Conservation (phyloP, 2,797 vertebrate species). For the Leptatherina wallacei region DNA sequence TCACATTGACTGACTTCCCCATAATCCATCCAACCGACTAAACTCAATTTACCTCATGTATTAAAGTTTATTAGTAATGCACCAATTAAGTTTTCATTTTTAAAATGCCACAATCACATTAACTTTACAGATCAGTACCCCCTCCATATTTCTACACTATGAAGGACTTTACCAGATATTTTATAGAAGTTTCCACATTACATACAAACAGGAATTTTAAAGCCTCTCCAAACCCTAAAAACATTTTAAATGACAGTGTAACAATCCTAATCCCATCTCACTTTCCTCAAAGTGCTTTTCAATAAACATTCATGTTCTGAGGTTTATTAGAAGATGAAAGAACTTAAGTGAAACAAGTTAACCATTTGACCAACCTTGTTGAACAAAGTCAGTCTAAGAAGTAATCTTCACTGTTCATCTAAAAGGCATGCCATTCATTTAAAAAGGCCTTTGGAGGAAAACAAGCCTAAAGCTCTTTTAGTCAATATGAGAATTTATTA, state of each 20-base stretch:
- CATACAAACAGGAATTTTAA: background rate
- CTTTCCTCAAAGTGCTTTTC: background rate
- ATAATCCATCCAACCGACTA: background rate
- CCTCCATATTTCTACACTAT: background rate
- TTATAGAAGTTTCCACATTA: background rate
- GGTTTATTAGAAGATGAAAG: background rate
- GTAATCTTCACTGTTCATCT: background rate
- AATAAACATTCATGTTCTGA: background rate
- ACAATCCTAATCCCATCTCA: background rate
- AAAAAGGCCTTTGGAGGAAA: constrained; percentile 14
- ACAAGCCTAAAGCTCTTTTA: constrained; percentile 9
- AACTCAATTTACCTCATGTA: background rate
- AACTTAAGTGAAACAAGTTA: background rate
- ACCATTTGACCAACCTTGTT: background rate
- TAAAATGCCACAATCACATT: background rate
- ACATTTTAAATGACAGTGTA: background rate
- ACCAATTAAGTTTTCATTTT: background rate
- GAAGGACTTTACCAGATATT: background rate
- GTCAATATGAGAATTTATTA: constrained; percentile 11
- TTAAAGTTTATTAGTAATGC: background rate
- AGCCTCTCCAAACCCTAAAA: background rate
- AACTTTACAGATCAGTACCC: background rate
- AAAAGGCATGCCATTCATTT: constrained; percentile 1
- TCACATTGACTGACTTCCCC: background rate
- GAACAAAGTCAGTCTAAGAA: background rate